Percentiles rank a stretch among this genome's conserved stretches.
Conservation (phyloP, 2,797 vertebrate species). For the Gobionotothen gibberifrons region DNA sequence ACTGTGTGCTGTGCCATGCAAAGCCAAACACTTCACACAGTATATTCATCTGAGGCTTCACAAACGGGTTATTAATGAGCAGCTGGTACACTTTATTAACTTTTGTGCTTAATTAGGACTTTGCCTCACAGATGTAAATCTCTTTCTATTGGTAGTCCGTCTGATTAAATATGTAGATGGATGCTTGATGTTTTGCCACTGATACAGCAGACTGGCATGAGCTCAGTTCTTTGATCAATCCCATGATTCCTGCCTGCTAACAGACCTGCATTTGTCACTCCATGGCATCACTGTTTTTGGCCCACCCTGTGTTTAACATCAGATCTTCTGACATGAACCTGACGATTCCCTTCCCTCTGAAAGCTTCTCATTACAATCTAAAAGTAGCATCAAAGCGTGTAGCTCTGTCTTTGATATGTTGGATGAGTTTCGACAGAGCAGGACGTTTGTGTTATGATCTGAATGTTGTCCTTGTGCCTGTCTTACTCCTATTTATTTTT, state of each 20-base stretch:
- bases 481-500: constrained; percentile 43
- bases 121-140: constrained; percentile 48
- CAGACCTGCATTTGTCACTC: constrained; percentile 43
- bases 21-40: constrained; percentile 31
- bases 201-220: constrained; percentile 53
- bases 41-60: constrained; percentile 26
- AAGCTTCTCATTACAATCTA: constrained; percentile 28
- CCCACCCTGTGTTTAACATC: constrained; percentile 37
- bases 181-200: constrained; percentile 63
- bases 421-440: constrained; percentile 22
- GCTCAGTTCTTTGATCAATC: constrained; percentile 62
- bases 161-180: constrained; percentile 66
- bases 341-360: constrained; percentile 12
- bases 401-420: constrained; percentile 41
- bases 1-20: constrained; percentile 1
- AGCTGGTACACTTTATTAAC: constrained; percentile 33
- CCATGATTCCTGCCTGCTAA: constrained; percentile 31
- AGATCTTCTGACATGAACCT: constrained; percentile 22
- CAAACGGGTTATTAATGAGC: constrained; percentile 30
- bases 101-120: constrained; percentile 33
- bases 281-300: constrained; percentile 11
- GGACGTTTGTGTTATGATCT: constrained; percentile 40
- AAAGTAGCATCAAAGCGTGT: constrained; percentile 34
- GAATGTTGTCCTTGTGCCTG: constrained; percentile 32
- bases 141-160: constrained; percentile 45